Base-by-base conservation (phyloP, 2,113 vertebrate genomes). In the Gymnarchus niloticus region DNA sequence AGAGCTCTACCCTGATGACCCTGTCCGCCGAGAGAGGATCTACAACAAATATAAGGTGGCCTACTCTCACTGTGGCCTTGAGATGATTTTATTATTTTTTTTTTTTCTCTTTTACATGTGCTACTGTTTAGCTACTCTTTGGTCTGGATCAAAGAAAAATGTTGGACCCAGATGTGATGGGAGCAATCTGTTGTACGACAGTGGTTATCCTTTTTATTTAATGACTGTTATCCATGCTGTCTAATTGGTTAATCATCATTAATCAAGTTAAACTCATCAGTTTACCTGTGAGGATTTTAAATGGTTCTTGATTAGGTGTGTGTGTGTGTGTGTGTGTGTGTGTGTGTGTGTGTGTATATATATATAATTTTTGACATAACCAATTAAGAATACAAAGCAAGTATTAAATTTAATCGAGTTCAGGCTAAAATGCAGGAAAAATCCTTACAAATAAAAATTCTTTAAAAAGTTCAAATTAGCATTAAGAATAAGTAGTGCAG, bases 21-120 rank as follows among this genome's bases (percentile, higher is more conserved):
- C 95, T 0, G 90, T 81, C 37, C 94, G 90, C 82, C 93, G 95
- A 84, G 95, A 95, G 0, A 92, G 90, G 0, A 90, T 99, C 87
- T 99, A 97, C 33, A 57, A 91, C 54, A 98, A 96, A 87, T 99
- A 98, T 88, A 95, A 94, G 96, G 98, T 98, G 23, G 6, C 89
- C 23, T 41, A 9, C 14, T 33, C 3, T 52, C 21, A 54, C 51
- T 54, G 48, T 52, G 28, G 12, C 48, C 37, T 33, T 54, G n/a
- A 21, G 51, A 82, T 37, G 14, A 28, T 7, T 81, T 10, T 51
- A 44, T 41, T 19, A n/a, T 76, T 33, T 52, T 46, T 41, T 85
- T n/a, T n/a, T n/a, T n/a, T n/a, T n/a, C n/a, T n/a, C n/a, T n/a
- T n/a, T n/a, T n/a, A n/a, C 33, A 56, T 33, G 3, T 6, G 1